Evolutionary conservation across 2,113 vertebrate species (phyloP).

Genomic region (Percina caprodes): DNA sequence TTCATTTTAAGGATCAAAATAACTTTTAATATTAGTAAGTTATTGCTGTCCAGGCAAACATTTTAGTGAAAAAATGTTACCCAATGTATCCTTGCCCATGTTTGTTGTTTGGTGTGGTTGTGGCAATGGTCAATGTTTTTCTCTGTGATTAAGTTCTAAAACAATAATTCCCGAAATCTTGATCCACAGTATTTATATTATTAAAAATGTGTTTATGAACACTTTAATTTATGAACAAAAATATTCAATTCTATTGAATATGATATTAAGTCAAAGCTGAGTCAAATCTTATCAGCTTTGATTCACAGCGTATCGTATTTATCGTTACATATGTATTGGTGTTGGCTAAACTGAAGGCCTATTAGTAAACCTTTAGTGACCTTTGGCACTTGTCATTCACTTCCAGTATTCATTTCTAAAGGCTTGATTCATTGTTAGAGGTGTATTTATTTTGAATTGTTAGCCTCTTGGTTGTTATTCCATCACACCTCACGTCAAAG

Average conservation of each 20-base stretch:
- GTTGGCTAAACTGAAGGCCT: neutral
- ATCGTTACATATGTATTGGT: neutral
- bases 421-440: neutral
- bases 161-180: neutral
- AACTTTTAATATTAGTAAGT: neutral
- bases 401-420: neutral
- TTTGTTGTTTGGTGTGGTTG: neutral
- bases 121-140: neutral
- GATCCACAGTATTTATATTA: neutral
- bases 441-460: neutral
- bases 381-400: neutral
- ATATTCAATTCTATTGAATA: neutral
- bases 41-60: neutral
- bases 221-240: neutral
- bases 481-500: neutral
- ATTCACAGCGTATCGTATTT: neutral
- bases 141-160: neutral
- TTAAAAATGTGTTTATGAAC: neutral
- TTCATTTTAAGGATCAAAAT: conserved; percentile 16
- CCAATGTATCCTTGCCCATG: neutral
- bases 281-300: neutral
- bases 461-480: neutral
- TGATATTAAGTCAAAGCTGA: neutral
- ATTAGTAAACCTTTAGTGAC: neutral
- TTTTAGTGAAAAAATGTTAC: too few species aligned